Conservation (phyloP, 1,140 invertebrate species). For the Drosophila bifasciata region DNA sequence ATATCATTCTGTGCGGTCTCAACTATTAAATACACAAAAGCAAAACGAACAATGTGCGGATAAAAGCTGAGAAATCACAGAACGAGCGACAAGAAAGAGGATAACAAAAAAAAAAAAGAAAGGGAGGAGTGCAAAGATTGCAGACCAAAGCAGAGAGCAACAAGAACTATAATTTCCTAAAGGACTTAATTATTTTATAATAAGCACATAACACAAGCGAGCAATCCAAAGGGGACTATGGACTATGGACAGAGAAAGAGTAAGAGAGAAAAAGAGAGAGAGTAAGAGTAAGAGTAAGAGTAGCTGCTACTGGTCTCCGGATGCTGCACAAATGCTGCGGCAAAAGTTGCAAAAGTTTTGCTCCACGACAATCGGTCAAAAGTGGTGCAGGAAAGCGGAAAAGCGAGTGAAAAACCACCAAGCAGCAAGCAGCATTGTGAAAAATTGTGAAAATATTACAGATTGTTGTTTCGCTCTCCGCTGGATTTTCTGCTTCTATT, state of each 20-base stretch:
- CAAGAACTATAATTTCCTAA: constrained; percentile 79
- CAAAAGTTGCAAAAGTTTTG: constrained; percentile 73
- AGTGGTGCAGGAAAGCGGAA: constrained; percentile 19
- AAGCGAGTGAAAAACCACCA: constrained; percentile 11
- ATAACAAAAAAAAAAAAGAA: no score
- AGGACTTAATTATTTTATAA: constrained; percentile 82
- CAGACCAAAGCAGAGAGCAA: constrained; percentile 38
- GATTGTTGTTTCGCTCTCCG: constrained; percentile 53
- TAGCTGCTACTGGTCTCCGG: constrained; percentile 2
- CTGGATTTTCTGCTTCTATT: constrained; percentile 2
- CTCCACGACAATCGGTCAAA: constrained; percentile 57
- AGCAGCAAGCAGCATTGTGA: constrained; percentile 44
- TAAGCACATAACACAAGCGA: constrained; percentile 71
- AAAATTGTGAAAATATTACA: constrained; percentile 72
- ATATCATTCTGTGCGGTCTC: not conserved
- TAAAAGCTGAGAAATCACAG: constrained; percentile 58
- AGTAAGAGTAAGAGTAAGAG: constrained; percentile 4
- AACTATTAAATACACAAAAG: constrained; percentile 7
- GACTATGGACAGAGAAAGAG: not conserved
- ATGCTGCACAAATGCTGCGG: constrained; percentile 66
- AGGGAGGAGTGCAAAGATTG: constrained; percentile 46
- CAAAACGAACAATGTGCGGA: not conserved
- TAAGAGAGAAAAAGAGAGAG: constrained; percentile 9
- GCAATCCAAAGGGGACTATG: not conserved
- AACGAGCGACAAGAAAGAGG: constrained; percentile 6